phyloP scores from a whole-genome alignment of 2,797 vertebrate species.

The Poecilia velifera region DNA sequence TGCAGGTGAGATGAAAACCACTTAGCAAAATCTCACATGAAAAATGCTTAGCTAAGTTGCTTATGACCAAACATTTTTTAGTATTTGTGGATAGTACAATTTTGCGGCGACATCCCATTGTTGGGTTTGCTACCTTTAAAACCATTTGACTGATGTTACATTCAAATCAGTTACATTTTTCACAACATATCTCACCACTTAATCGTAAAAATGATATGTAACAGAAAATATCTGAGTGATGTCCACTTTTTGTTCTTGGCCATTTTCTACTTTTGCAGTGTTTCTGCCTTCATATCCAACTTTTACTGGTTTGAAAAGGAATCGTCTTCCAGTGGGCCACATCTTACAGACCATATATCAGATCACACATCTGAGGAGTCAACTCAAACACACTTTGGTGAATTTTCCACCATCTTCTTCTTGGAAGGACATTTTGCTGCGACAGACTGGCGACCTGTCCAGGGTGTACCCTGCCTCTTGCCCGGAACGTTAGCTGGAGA shows the following conservation, averaged over 20 bases:
- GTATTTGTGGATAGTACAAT: not conserved
- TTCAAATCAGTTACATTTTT: not conserved
- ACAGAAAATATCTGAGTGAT: not conserved
- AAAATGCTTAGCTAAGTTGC: not conserved
- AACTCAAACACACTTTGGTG: not conserved
- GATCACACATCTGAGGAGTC: not conserved
- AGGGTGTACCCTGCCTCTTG: no score
- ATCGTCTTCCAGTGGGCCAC: not conserved
- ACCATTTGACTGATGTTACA: not conserved
- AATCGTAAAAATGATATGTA: not conserved
- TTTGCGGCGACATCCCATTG: not conserved
- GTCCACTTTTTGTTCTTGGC: not conserved
- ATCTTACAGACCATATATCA: not conserved
- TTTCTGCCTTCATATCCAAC: not conserved
- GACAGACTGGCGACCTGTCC: no score
- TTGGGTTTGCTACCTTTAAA: not conserved
- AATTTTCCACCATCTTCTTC: not conserved
- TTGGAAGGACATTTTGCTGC: not conserved
- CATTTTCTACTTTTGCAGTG: not conserved
- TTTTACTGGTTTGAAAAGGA: not conserved
- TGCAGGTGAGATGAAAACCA: not conserved
- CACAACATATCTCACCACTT: not conserved
- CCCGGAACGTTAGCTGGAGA: no score
- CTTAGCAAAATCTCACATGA: not conserved
- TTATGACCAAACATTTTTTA: not conserved